A percentile compares a stretch with the other conserved stretches of the same genome.
Evolutionary conservation across 2,113 vertebrate species (phyloP).

Genomic region (Eleginops maclovinus): DNA sequence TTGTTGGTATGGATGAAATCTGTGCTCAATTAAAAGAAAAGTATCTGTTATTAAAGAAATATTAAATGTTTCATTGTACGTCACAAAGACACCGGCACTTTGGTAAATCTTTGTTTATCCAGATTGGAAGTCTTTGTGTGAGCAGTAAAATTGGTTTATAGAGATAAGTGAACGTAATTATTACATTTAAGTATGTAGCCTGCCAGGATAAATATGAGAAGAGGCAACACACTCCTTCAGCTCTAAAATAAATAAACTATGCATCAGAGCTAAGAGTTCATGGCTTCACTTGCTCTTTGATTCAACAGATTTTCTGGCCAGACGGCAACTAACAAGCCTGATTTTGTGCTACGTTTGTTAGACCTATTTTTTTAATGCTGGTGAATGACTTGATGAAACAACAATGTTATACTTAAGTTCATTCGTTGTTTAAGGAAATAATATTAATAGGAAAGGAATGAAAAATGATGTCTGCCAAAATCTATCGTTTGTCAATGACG

Average conservation of each 20-base stretch:
- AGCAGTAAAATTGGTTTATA: not conserved
- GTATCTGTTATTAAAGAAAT: too few relatives aligned
- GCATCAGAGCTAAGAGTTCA: not conserved
- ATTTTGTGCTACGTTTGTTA: too few relatives aligned
- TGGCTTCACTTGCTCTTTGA: slow-evolving; percentile 8
- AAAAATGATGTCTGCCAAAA: not conserved
- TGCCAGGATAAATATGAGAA: not conserved
- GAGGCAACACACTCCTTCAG: not conserved
- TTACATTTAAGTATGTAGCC: not conserved
- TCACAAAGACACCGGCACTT: too few relatives aligned
- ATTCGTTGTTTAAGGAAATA: not conserved
- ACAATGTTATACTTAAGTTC: not conserved
- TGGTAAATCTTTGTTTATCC: not conserved
- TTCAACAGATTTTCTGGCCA: slow-evolving; percentile 4
- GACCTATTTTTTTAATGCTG: too few relatives aligned
- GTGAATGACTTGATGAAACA: not conserved
- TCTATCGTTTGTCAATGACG: not conserved
- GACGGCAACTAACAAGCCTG: not conserved
- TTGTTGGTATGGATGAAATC: too few relatives aligned
- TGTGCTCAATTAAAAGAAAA: not conserved
- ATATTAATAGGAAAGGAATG: not conserved
- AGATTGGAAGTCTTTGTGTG: not conserved
- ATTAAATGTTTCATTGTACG: too few relatives aligned
- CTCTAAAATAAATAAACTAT: slow-evolving; percentile 24
- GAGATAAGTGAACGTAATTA: not conserved